Percentiles rank a stretch among this genome's conserved stretches.
phyloP scores from a whole-genome alignment of 2,113 vertebrate genomes.

The Mustela nigripes region DNA sequence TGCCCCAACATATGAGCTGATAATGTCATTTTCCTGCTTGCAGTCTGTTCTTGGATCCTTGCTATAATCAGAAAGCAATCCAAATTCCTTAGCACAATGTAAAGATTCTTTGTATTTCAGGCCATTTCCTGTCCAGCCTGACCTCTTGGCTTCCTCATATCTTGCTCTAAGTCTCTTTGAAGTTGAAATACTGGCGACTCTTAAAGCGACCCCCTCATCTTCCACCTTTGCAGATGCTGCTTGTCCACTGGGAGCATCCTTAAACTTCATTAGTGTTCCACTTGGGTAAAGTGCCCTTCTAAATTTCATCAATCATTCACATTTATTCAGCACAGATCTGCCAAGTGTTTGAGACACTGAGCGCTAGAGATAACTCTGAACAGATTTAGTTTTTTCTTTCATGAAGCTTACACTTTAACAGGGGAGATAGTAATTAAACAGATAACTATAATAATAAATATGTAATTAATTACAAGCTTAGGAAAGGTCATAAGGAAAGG shows the following conservation, averaged over 20 bases:
- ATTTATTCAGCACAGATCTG: slow-evolving; percentile 44
- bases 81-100: background rate
- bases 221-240: background rate
- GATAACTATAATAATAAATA: slow-evolving; percentile 35
- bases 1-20: background rate
- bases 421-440: slow-evolving; percentile 17
- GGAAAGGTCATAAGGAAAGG: slow-evolving; percentile 43
- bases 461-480: slow-evolving; percentile 48
- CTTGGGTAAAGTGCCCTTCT: background rate
- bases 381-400: background rate
- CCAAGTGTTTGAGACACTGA: slow-evolving; percentile 16
- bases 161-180: background rate
- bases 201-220: background rate
- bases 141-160: background rate
- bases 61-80: background rate
- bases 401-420: slow-evolving; percentile 23
- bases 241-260: background rate
- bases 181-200: background rate
- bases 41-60: background rate
- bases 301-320: background rate
- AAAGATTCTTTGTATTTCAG: background rate
- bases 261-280: background rate
- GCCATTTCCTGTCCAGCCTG: background rate
- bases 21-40: background rate
- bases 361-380: background rate